Conservation (phyloP, 2,797 vertebrate species). For the Cephalopachus bancanus region DNA sequence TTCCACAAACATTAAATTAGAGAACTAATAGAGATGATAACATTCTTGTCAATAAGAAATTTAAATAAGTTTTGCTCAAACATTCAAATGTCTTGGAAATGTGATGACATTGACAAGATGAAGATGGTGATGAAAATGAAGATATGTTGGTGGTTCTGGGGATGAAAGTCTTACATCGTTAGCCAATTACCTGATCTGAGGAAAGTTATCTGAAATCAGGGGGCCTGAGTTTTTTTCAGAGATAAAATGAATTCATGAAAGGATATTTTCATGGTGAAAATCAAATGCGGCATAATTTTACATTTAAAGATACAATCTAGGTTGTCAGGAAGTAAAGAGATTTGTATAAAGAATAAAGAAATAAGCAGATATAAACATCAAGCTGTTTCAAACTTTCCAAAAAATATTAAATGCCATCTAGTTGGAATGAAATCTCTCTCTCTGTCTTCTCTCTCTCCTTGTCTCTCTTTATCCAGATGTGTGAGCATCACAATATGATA, state of each 20-base stretch:
- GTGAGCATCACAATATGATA: neutral
- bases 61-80: neutral
- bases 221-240: neutral
- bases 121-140: neutral
- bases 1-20: neutral
- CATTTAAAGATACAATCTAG: neutral
- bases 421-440: neutral
- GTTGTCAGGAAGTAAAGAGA: neutral
- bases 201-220: neutral
- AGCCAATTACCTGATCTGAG: neutral
- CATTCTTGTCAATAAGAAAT: neutral
- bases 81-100: neutral
- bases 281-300: neutral
- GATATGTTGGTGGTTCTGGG: neutral
- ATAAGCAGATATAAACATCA: neutral
- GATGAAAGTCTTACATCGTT: neutral
- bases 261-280: neutral
- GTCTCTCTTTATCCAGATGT: neutral
- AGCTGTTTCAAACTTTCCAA: neutral
- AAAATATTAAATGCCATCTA: neutral
- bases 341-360: neutral
- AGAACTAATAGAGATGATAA: neutral
- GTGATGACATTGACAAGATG: neutral
- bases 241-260: neutral
- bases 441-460: neutral